Conservation (phyloP, 92 coral and sea anemone species). For the Epizoanthus stellaris region DNA sequence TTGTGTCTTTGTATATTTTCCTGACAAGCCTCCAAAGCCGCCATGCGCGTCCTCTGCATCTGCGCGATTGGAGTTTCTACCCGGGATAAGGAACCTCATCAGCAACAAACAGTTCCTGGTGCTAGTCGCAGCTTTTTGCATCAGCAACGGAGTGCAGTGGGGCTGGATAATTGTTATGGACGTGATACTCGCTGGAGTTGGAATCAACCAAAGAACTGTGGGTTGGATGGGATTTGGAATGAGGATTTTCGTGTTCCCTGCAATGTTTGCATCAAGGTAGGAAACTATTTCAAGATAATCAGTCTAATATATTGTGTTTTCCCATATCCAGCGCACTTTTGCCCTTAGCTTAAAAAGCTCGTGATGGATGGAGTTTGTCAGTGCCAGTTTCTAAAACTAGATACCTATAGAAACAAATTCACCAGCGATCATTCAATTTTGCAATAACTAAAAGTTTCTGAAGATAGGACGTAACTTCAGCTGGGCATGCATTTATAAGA, state of each 20-base stretch:
- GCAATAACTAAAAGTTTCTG: too few relatives aligned
- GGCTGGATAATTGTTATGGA: constrained; percentile 42
- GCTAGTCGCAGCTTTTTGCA: constrained; percentile 3
- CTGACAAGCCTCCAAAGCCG: constrained; percentile 34
- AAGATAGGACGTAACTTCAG: too few relatives aligned
- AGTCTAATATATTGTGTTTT: too few relatives aligned
- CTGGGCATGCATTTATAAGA: too few relatives aligned
- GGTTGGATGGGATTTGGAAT: constrained; percentile 48
- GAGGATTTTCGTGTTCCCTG: constrained; percentile 25
- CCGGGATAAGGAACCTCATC: constrained; percentile 1
- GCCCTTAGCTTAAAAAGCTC: too few relatives aligned
- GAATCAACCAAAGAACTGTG: constrained; percentile 16
- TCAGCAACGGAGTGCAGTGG: constrained; percentile 39
- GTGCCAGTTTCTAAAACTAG: too few relatives aligned
- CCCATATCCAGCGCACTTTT: too few relatives aligned
- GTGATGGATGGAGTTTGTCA: too few relatives aligned
- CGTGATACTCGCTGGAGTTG: constrained; percentile 34
- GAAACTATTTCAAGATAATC: background rate
- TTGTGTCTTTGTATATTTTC: constrained; percentile 23
- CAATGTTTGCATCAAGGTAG: constrained; percentile 29
- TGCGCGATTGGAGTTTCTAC: constrained; percentile 13
- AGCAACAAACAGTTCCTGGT: constrained; percentile 1
- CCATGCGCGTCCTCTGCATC: constrained; percentile 20
- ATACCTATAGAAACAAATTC: too few relatives aligned
- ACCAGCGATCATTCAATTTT: too few relatives aligned